Percentiles rank a stretch among this genome's conserved stretches.
Conservation (phyloP, 1,140 invertebrate species). For the Pteromalus puparum region DNA sequence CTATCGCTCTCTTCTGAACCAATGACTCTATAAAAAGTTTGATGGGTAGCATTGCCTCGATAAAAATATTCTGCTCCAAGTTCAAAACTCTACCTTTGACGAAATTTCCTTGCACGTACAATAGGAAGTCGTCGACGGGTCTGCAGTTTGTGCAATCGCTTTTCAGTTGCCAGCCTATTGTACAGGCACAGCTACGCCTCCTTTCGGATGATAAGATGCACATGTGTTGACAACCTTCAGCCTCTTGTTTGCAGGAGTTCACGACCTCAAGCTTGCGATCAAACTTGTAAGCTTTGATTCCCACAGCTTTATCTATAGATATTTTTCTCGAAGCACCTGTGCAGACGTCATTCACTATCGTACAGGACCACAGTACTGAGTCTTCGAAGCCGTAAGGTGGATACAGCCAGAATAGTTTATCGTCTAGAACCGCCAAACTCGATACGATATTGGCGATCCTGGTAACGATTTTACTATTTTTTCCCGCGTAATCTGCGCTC, state of each 20-base stretch:
- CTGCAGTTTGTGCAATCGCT: neutral
- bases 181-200: neutral
- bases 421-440: neutral
- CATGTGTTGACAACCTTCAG: neutral
- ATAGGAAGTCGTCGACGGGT: neutral
- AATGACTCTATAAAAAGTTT: neutral
- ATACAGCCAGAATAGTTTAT: slow-evolving; percentile 2
- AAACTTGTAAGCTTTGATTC: neutral
- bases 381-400: neutral
- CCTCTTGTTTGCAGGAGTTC: neutral
- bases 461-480: neutral
- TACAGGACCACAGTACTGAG: neutral
- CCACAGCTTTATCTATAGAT: no score
- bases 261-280: neutral
- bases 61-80: neutral
- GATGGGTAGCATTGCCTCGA: neutral
- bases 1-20: neutral
- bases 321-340: neutral
- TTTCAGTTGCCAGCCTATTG: neutral
- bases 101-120: neutral
- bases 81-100: neutral
- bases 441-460: neutral
- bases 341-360: neutral
- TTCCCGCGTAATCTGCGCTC: slow-evolving; percentile 1
- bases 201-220: neutral